Evolutionary conservation across 2,113 vertebrate species (phyloP).

Genomic region (Hypocryptadius cinnamomeus): DNA sequence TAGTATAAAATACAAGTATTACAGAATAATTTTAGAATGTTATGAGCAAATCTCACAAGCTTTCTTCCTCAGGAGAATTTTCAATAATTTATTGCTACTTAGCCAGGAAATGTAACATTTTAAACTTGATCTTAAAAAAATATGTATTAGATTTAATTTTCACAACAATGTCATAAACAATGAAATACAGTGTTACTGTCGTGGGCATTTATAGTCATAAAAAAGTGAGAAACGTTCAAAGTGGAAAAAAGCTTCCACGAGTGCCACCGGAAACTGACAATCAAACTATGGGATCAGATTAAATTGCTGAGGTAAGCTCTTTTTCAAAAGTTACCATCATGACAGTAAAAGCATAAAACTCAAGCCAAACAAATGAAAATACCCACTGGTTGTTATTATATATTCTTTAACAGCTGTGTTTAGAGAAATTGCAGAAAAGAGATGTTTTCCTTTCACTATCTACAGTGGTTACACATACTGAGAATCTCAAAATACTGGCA

Average conservation of each 20-base stretch:
- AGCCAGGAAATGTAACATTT: neutral
- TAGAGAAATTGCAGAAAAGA: neutral
- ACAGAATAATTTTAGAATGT: neutral
- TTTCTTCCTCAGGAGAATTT: neutral
- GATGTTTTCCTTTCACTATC: neutral
- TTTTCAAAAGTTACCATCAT: neutral
- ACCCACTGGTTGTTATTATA: neutral
- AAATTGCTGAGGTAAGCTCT: neutral
- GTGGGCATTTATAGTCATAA: neutral
- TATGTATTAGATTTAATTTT: neutral
- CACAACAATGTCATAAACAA: neutral
- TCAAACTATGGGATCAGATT: neutral
- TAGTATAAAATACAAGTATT: neutral
- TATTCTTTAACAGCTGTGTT: neutral
- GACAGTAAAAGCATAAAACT: neutral
- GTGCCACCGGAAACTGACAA: neutral
- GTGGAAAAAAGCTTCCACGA: neutral
- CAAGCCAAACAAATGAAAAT: neutral
- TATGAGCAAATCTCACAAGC: neutral
- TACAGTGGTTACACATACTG: neutral
- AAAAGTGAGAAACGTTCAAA: neutral
- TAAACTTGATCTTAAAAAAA: neutral
- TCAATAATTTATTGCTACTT: neutral
- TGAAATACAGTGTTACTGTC: neutral
- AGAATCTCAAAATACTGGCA: neutral